These are phyloP conservation scores for Podarcis cretensis DNA, from an alignment of 2,113 vertebrate species.

Conservation along the genomic window DNA sequence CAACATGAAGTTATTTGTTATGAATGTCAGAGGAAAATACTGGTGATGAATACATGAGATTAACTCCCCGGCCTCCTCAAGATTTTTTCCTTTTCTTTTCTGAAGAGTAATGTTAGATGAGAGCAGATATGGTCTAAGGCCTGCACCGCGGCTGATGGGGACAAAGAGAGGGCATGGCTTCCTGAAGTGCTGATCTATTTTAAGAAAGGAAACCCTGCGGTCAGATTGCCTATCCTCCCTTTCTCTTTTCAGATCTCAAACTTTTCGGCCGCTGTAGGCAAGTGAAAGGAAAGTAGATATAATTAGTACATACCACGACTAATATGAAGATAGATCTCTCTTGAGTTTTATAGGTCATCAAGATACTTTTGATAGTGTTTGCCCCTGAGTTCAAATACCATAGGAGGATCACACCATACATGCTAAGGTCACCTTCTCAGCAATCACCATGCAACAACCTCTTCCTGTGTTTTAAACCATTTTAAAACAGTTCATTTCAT, in stretches of 20 bases:
- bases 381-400: slow-evolving; percentile 37
- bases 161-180: neutral
- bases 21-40: neutral
- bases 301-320: slow-evolving; percentile 54
- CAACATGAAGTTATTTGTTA: neutral
- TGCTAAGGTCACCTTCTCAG: neutral
- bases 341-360: slow-evolving; percentile 30
- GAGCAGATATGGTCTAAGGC: neutral
- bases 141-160: neutral
- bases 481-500: neutral
- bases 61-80: neutral
- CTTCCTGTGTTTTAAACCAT: neutral
- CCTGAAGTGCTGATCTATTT: neutral
- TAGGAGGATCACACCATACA: slow-evolving; percentile 26
- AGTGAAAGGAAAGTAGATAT: slow-evolving; percentile 54
- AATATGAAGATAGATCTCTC: slow-evolving; percentile 60
- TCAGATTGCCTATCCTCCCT: neutral
- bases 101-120: slow-evolving; percentile 23
- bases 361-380: slow-evolving; percentile 31
- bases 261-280: slow-evolving; percentile 28
- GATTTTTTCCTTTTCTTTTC: neutral
- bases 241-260: slow-evolving; percentile 2
- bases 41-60: neutral
- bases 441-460: neutral
- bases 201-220: neutral